phyloP scores from a whole-genome alignment of 2,113 vertebrate genomes.

The Paradoxurus hermaphroditus region DNA sequence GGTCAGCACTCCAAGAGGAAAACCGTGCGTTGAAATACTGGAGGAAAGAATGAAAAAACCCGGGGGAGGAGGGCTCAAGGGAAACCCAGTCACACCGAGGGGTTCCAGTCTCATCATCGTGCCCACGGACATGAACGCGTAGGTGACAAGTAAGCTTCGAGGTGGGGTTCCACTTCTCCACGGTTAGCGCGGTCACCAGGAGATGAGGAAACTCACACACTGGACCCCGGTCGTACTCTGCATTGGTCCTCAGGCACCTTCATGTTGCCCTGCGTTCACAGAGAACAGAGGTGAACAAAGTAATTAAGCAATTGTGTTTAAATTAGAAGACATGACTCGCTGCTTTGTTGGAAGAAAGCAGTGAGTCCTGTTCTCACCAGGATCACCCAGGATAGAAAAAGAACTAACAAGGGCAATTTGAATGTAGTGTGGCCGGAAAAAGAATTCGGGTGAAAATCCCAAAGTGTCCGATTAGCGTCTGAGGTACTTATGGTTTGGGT shows the following conservation, averaged over 20 bases:
- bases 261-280: fast-evolving
- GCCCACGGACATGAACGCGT: fast-evolving
- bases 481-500: background rate
- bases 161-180: no score
- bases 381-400: no score
- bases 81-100: fast-evolving
- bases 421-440: no score
- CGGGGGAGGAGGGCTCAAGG: fast-evolving
- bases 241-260: no score
- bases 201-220: fast-evolving
- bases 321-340: fast-evolving
- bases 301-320: fast-evolving
- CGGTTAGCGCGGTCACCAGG: fast-evolving
- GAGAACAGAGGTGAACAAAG: background rate
- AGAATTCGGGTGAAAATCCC: background rate
- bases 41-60: fast-evolving
- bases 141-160: no score
- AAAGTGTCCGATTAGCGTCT: fast-evolving
- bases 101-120: fast-evolving
- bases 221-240: no score
- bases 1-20: background rate
- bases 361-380: no score
- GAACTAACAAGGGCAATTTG: fast-evolving
- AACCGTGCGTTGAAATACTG: background rate
- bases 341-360: background rate